These are phyloP conservation scores for Gymnorhina tibicen DNA, from an alignment of 2,113 vertebrate genomes.

Conservation along the genomic window DNA sequence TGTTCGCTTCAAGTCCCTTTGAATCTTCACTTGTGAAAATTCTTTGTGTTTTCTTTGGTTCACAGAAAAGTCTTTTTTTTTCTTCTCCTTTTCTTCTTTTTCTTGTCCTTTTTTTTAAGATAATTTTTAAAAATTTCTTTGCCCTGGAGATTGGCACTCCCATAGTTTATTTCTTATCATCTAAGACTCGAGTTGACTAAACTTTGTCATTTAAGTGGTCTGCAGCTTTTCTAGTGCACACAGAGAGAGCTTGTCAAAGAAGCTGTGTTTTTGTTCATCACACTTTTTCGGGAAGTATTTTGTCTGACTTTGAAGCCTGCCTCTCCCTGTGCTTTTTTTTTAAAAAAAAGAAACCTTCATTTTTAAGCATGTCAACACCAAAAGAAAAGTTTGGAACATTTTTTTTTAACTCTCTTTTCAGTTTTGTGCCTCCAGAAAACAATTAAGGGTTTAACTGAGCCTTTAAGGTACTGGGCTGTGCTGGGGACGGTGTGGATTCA, in stretches of 20 bases:
- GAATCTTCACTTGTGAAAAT: neutral
- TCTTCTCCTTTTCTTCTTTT: neutral
- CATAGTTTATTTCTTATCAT: neutral
- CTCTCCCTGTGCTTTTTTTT: neutral
- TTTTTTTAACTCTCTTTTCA: neutral
- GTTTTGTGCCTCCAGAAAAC: neutral
- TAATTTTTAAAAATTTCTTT: neutral
- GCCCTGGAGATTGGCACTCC: neutral
- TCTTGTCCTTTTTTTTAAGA: fast-evolving
- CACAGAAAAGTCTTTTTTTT: neutral
- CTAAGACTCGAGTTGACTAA: neutral
- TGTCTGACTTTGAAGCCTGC: neutral
- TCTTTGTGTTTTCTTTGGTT: neutral
- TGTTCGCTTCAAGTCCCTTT: neutral
- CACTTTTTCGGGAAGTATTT: neutral
- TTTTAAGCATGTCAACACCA: neutral
- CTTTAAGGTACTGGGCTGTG: neutral
- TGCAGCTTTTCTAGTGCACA: neutral
- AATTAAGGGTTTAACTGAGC: neutral
- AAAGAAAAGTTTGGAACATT: neutral
- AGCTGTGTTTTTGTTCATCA: neutral
- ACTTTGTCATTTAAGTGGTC: neutral
- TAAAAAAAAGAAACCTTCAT: neutral
- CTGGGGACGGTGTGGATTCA: neutral
- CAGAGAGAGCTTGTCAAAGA: neutral